Evolutionary conservation across 2,113 vertebrate genomes (phyloP).

Genomic region (Rissa tridactyla): DNA sequence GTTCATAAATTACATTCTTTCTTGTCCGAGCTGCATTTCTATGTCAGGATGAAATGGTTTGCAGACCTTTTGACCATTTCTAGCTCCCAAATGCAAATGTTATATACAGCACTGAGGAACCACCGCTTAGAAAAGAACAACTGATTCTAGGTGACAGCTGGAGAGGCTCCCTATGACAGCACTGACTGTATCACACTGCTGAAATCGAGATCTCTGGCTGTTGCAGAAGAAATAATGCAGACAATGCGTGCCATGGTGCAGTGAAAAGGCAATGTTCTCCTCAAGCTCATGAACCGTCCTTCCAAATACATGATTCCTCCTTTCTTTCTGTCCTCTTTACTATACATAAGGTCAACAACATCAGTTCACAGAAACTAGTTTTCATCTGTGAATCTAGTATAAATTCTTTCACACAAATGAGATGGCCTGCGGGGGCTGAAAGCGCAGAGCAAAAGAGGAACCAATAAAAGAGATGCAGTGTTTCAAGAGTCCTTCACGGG

Average conservation of each 20-base stretch:
- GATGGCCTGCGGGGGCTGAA: neutral
- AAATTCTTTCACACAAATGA: neutral
- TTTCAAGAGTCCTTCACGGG: neutral
- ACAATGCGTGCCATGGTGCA: neutral
- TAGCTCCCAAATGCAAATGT: neutral
- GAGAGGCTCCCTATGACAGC: neutral
- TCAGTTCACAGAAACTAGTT: neutral
- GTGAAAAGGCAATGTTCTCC: neutral
- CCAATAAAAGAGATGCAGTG: neutral
- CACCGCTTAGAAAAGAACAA: neutral
- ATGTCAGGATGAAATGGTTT: neutral
- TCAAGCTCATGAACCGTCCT: neutral
- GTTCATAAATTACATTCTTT: neutral
- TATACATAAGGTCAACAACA: neutral
- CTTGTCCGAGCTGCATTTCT: neutral
- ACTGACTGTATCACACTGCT: neutral
- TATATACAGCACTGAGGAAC: neutral
- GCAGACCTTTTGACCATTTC: neutral
- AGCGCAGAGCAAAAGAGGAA: neutral
- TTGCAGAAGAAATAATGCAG: neutral
- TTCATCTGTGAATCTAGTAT: neutral
- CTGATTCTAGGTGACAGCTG: neutral
- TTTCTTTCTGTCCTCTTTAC: neutral
- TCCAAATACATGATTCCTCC: neutral
- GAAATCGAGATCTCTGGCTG: neutral